Evolutionary conservation across 92 coral and sea anemone species (phyloP), one percentile per base, ranked within the genome.

Genomic region (Epizoanthus stellaris): DNA sequence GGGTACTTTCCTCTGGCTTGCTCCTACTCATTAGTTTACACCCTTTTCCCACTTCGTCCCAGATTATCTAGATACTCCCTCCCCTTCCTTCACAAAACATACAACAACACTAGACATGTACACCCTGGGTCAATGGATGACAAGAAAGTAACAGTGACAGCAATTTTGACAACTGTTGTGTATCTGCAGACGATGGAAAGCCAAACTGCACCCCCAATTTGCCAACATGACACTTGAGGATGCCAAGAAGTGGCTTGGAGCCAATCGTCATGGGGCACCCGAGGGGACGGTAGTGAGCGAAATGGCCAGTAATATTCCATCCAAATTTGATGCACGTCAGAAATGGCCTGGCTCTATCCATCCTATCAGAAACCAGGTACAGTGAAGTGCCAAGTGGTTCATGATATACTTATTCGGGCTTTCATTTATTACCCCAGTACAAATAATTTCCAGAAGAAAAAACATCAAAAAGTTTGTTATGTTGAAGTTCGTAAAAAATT

Each of bases 311-410:
- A 71, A 85, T 19, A 91, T 94, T 58, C 98, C 98, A 17, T 80
- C 49, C 3, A 71, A 68, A 21, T 94, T 94, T 81, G 98, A 94
- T 85, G 75, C 93, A n/a, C 93, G 98, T 34, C 4, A 73, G 43
- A 74, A 91, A 64, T 94, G 98, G 98, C 98, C 98, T 73, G 95
- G 93, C 14, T 91, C 98, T n/a, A 94, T 94, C 66, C 98, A 91
- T 72, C 87, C 90, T 0, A 94, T 94, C 23, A 85, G 98, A 71
- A 85, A 94, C 62, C 98, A 94, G 98, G 98, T 89, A 84, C 56
- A 52, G 56, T 9, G 56, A 2, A 52, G 56, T 52, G 3, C 56
- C 56, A 52, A 13, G 56, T 2, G 56, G 56, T 12, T 52, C 15
- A 52, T 52, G 10, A 52, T 9, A 9, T 9, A 1, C 56, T 30